These are phyloP conservation scores for Ancistrus triradiatus DNA, from an alignment of 2,113 vertebrate species.

Conservation along the genomic window DNA sequence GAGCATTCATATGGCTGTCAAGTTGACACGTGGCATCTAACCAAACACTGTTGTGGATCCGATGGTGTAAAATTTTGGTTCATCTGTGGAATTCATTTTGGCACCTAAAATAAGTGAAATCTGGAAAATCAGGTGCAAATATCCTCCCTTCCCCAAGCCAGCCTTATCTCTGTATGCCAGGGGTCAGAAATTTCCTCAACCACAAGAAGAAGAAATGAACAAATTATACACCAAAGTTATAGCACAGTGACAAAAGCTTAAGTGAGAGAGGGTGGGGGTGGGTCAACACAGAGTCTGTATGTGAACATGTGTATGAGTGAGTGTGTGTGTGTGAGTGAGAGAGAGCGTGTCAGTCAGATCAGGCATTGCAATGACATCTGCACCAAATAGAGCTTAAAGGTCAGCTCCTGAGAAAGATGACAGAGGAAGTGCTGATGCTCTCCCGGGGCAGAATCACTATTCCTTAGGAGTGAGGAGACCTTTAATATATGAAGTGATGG, in stretches of 20 bases:
- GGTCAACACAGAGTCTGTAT: slow-evolving; percentile 7
- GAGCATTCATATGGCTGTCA: no score
- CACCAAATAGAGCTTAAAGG: slow-evolving; percentile 49
- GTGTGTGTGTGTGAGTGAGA: slow-evolving; percentile 9
- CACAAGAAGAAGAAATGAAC: no score
- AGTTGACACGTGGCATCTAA: no score
- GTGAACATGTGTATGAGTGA: slow-evolving; percentile 13
- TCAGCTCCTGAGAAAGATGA: slow-evolving; percentile 41
- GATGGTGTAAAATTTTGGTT: no score
- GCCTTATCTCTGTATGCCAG: not conserved
- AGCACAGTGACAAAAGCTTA: slow-evolving; percentile 33
- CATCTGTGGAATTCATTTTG: no score
- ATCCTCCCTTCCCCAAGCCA: no score
- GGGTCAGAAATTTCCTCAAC: slow-evolving; percentile 11
- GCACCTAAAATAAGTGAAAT: no score
- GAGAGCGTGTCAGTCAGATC: slow-evolving; percentile 38
- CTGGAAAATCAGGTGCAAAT: no score
- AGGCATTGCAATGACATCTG: slow-evolving; percentile 34
- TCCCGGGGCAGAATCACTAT: slow-evolving; percentile 20
- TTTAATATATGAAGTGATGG: slow-evolving; percentile 25
- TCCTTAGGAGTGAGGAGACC: slow-evolving; percentile 29
- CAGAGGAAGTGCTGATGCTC: slow-evolving; percentile 16
- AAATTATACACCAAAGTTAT: slow-evolving; percentile 36
- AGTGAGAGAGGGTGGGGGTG: slow-evolving; percentile 16
- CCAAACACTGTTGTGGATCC: no score